Evolutionary conservation across 1,140 invertebrate species (phyloP).

Genomic region (Aphaenogaster ashmeadi): DNA sequence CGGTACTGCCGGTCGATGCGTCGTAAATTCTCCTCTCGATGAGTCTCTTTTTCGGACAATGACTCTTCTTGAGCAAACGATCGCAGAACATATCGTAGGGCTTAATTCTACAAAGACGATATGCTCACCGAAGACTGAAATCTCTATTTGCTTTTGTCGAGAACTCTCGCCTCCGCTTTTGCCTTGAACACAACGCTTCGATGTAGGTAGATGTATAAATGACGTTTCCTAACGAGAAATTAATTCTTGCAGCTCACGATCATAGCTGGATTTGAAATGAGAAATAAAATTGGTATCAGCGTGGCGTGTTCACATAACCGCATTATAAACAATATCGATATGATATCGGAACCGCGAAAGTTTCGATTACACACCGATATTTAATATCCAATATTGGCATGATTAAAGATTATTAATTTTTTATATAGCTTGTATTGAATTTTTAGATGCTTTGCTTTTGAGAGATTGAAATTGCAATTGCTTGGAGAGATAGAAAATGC

Average conservation of each 20-base stretch:
- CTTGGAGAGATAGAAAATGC: background rate
- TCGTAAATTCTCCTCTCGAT: background rate
- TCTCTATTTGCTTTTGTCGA: constrained; percentile 13
- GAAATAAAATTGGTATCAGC: background rate
- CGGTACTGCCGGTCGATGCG: background rate
- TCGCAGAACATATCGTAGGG: background rate
- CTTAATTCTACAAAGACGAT: background rate
- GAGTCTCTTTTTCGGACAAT: constrained; percentile 4
- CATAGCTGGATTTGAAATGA: background rate
- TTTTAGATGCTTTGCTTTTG: background rate
- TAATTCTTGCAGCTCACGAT: background rate
- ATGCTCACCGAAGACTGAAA: background rate
- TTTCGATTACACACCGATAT: background rate
- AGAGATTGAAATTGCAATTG: too few species aligned
- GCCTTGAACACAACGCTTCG: background rate
- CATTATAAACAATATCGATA: background rate
- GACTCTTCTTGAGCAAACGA: background rate
- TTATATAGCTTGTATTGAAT: background rate
- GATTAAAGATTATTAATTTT: background rate
- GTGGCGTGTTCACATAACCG: background rate
- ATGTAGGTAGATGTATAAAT: background rate
- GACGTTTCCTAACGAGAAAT: constrained; percentile 21
- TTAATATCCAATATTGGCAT: background rate
- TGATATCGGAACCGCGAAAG: background rate
- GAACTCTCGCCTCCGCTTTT: background rate